A percentile compares a stretch with the other conserved stretches of the same genome.
phyloP scores from a whole-genome alignment of 2,113 vertebrate species.

The Fregata magnificens region DNA sequence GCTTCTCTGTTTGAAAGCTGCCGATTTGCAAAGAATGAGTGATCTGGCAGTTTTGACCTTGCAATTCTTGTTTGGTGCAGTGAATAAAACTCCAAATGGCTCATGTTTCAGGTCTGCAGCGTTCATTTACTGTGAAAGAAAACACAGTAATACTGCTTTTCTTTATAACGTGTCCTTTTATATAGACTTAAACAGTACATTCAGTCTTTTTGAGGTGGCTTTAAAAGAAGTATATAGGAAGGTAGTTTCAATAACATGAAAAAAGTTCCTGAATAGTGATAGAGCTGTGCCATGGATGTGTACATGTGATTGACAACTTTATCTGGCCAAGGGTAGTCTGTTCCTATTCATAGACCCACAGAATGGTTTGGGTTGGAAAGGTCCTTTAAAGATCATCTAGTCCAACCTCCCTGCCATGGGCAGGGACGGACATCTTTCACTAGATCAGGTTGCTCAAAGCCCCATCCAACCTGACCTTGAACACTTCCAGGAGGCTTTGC shows the following conservation, averaged over 20 bases:
- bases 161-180: background rate
- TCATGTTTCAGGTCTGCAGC: background rate
- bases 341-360: background rate
- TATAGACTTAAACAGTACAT: background rate
- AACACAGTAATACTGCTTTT: background rate
- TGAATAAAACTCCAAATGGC: background rate
- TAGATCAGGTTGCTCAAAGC: background rate
- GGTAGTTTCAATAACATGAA: background rate
- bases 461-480: accelerated
- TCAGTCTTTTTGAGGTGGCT: background rate
- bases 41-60: background rate
- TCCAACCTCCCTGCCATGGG: background rate
- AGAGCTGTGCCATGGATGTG: background rate
- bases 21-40: background rate
- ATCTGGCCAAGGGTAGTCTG: background rate
- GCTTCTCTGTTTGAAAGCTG: background rate
- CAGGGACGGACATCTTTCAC: background rate
- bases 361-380: background rate
- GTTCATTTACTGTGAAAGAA: background rate
- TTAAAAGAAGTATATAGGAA: background rate
- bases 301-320: background rate
- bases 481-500: background rate
- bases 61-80: background rate
- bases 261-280: background rate
- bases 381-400: background rate